phyloP scores from a whole-genome alignment of 2,797 vertebrate species.

The Botia almorhae region DNA sequence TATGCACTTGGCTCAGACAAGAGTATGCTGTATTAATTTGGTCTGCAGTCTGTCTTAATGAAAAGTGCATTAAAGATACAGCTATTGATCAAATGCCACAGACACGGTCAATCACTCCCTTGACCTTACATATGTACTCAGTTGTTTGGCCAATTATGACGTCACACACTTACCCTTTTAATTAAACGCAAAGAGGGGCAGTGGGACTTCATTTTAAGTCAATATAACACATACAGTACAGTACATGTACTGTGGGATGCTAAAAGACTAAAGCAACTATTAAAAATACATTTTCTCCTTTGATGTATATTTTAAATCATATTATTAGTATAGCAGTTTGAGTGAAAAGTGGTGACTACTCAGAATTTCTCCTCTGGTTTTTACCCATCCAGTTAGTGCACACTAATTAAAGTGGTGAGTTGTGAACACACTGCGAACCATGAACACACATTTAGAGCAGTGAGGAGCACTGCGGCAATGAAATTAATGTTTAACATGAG shows the following conservation, averaged over 20 bases:
- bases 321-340: neutral
- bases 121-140: conserved; percentile 7
- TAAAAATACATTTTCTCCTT: neutral
- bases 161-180: neutral
- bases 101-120: conserved; percentile 36
- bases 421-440: too few species aligned
- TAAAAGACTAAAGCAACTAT: too few species aligned
- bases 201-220: neutral
- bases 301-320: neutral
- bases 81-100: conserved; percentile 46
- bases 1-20: conserved; percentile 14
- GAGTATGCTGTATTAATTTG: conserved; percentile 13
- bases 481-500: conserved; percentile 2
- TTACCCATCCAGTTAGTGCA: too few species aligned
- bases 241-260: too few species aligned
- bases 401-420: too few species aligned
- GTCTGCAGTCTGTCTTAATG: conserved; percentile 1
- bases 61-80: conserved; percentile 51
- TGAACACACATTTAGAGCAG: too few species aligned
- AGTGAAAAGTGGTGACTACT: too few species aligned
- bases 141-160: conserved; percentile 29
- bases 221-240: neutral
- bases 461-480: neutral
- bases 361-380: too few species aligned
- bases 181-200: conserved; percentile 3